phyloP scores from a whole-genome alignment of 2,113 vertebrate species.

The Cyphomyrus plagiostoma region DNA sequence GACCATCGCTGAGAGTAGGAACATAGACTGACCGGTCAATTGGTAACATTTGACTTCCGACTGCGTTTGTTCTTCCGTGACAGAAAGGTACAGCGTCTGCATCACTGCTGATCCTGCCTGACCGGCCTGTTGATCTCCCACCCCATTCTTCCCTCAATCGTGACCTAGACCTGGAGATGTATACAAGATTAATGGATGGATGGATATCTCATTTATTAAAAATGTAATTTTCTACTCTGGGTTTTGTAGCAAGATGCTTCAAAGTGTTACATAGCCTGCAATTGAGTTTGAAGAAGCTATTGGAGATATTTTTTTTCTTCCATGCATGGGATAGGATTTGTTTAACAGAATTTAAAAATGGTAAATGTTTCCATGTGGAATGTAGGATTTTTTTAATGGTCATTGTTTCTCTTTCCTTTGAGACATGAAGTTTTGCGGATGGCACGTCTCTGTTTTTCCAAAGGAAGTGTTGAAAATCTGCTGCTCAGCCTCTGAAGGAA shows the following conservation, averaged over 20 bases:
- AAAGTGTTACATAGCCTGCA: not conserved
- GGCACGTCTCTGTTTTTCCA: not conserved
- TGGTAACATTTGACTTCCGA: not conserved
- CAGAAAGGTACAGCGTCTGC: not conserved
- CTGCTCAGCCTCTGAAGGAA: not conserved
- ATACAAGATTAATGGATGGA: not conserved
- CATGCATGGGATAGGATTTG: not conserved
- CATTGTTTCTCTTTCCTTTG: slow-evolving; percentile 2
- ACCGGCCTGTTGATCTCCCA: not conserved
- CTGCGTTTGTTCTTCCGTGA: not conserved
- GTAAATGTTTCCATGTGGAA: slow-evolving; percentile 1
- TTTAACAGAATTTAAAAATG: not conserved
- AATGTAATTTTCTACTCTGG: not conserved
- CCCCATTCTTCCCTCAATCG: not conserved
- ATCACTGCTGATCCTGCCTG: not conserved
- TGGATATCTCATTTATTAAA: not conserved
- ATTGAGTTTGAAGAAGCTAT: not conserved
- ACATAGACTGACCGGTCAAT: not conserved
- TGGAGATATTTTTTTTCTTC: not conserved
- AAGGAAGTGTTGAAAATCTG: not conserved
- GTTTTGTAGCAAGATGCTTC: not conserved
- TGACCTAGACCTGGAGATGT: not conserved
- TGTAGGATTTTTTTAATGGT: not conserved
- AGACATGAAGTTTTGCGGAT: not conserved
- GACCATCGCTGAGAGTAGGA: not conserved